Conservation (phyloP, 2,797 vertebrate genomes). For the Euphonia xanthogaster region DNA sequence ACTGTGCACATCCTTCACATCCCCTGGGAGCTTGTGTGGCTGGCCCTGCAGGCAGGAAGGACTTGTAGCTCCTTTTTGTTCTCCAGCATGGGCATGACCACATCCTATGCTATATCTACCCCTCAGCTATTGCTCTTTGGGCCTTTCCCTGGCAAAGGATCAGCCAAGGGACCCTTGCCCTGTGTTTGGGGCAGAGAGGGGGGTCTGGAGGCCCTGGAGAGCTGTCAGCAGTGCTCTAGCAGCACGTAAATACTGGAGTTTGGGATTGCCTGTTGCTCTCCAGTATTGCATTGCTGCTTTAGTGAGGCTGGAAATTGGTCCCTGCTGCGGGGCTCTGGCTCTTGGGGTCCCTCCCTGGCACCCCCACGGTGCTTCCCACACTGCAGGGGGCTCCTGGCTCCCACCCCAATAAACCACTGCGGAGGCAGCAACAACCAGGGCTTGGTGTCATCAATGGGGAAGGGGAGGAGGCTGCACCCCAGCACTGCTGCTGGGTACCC, state of each 20-base stretch:
- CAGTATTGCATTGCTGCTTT: constrained; percentile 85
- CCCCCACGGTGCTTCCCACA: neutral
- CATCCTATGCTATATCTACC: rapidly evolving
- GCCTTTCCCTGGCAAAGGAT: neutral
- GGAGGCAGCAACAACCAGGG: constrained; percentile 15
- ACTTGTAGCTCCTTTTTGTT: neutral
- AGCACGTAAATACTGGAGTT: constrained; percentile 86
- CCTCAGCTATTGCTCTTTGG: rapidly evolving
- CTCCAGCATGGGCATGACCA: neutral
- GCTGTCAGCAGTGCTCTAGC: constrained; percentile 76
- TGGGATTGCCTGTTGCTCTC: constrained; percentile 71
- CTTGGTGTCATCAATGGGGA: constrained; percentile 11
- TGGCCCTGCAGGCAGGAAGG: neutral
- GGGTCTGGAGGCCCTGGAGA: neutral
- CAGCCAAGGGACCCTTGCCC: neutral
- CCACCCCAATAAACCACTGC: constrained; percentile 43
- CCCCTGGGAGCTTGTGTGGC: neutral
- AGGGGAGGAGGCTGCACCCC: neutral
- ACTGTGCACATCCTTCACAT: neutral
- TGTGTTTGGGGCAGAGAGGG: neutral
- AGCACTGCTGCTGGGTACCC: rapidly evolving
- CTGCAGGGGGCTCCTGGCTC: neutral
- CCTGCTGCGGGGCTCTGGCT: neutral
- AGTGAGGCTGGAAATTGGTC: constrained; percentile 70
- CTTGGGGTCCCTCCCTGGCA: neutral